phyloP scores from a whole-genome alignment of 2,888 invertebrate species.

The Eilema caniola region DNA sequence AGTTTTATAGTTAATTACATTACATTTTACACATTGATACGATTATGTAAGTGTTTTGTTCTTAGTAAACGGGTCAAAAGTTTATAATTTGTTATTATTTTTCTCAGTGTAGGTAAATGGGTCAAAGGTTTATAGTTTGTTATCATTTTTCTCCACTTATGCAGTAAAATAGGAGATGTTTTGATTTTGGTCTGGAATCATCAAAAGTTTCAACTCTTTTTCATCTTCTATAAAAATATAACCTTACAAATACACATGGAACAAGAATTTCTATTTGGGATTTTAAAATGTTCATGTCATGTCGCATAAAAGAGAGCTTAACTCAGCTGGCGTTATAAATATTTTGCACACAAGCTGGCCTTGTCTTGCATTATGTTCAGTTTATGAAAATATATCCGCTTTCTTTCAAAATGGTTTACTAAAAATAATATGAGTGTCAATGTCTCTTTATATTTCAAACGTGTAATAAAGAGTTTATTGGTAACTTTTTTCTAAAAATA shows the following conservation, averaged over 20 bases:
- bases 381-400: conserved; percentile 11
- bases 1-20: too few relatives aligned
- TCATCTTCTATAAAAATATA: background rate
- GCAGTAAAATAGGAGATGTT: background rate
- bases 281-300: conserved; percentile 19
- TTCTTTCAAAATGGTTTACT: conserved; percentile 15
- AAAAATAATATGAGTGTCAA: conserved; percentile 15
- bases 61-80: background rate
- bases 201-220: background rate
- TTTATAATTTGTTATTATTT: background rate
- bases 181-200: background rate
- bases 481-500: background rate
- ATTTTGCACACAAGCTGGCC: conserved; percentile 18
- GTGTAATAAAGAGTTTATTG: background rate
- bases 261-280: background rate
- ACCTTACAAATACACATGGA: background rate
- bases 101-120: too few relatives aligned
- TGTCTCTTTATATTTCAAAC: conserved; percentile 7
- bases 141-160: background rate
- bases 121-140: too few relatives aligned
- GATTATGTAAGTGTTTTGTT: conserved; percentile 17
- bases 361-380: conserved; percentile 19
- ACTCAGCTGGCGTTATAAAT: conserved; percentile 20
- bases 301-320: conserved; percentile 16
- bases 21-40: conserved; percentile 35